Conservation (phyloP, 2,113 vertebrate genomes). For the Aphelocoma coerulescens region DNA sequence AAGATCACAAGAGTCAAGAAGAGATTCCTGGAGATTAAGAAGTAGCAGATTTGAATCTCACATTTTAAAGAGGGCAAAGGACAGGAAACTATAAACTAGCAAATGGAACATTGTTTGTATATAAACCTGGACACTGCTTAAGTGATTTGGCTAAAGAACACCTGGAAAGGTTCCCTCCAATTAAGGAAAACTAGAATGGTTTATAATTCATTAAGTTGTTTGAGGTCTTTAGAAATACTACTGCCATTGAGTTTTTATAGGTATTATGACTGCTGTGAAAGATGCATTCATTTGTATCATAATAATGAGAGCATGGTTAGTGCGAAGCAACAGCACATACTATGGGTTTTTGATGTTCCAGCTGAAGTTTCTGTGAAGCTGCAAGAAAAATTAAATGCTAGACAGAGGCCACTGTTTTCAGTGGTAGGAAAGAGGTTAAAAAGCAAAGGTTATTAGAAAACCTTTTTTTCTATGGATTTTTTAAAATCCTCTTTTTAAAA, state of each 20-base stretch:
- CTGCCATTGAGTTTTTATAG: not conserved
- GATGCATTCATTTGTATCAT: not conserved
- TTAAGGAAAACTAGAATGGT: not conserved
- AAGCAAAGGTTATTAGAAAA: not conserved
- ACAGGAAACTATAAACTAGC: conserved; percentile 36
- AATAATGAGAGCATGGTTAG: not conserved
- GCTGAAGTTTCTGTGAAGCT: not conserved
- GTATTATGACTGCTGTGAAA: not conserved
- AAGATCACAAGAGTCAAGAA: not conserved
- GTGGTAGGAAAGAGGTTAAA: not conserved
- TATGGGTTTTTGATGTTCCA: not conserved
- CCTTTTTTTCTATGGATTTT: not conserved
- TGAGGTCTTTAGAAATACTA: not conserved
- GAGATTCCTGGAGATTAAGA: conserved; percentile 19
- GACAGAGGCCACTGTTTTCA: not conserved
- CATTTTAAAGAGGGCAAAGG: not conserved
- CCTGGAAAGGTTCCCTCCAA: conserved; percentile 14
- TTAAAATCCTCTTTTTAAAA: not conserved
- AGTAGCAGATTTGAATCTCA: not conserved
- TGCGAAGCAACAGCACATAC: not conserved
- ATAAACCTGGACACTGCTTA: conserved; percentile 20
- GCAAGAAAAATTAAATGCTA: not conserved
- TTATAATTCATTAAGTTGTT: not conserved
- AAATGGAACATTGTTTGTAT: conserved; percentile 53
- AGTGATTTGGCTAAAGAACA: conserved; percentile 38